Evolutionary conservation across 2,113 vertebrate genomes (phyloP).

Genomic region (Gallinago media): DNA sequence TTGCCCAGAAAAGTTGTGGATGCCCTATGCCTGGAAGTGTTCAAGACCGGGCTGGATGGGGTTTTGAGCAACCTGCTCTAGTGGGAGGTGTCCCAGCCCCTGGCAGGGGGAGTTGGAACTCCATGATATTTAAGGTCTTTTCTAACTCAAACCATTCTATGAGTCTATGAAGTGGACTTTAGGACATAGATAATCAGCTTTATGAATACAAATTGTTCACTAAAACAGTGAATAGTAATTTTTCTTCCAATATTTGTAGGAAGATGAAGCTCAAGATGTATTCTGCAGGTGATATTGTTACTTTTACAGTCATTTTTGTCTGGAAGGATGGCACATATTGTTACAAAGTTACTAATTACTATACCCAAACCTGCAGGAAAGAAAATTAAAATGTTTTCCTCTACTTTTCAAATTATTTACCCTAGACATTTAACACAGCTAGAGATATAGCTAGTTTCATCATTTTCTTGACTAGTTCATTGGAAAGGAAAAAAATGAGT

Average conservation of each 20-base stretch:
- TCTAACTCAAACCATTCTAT: no score
- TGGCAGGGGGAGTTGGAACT: no score
- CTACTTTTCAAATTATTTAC: neutral
- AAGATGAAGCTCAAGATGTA: neutral
- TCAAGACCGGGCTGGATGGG: no score
- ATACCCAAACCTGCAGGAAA: neutral
- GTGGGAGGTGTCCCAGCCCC: no score
- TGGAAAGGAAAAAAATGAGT: neutral
- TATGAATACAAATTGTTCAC: neutral
- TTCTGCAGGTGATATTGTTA: neutral
- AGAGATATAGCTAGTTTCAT: neutral
- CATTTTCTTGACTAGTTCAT: neutral
- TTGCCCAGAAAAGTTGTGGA: no score
- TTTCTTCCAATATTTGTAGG: neutral
- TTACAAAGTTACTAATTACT: neutral
- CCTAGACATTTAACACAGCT: neutral
- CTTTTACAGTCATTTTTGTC: neutral
- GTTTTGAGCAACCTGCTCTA: no score
- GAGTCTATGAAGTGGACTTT: neutral
- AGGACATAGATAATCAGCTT: neutral
- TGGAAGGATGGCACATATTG: neutral
- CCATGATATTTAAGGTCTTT: no score
- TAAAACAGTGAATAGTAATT: neutral
- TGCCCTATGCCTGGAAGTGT: no score
- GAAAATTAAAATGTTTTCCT: neutral